Percentiles rank a stretch among this genome's conserved stretches.
Conservation (phyloP, 1,140 invertebrate species). For the Trichoplusia ni region DNA sequence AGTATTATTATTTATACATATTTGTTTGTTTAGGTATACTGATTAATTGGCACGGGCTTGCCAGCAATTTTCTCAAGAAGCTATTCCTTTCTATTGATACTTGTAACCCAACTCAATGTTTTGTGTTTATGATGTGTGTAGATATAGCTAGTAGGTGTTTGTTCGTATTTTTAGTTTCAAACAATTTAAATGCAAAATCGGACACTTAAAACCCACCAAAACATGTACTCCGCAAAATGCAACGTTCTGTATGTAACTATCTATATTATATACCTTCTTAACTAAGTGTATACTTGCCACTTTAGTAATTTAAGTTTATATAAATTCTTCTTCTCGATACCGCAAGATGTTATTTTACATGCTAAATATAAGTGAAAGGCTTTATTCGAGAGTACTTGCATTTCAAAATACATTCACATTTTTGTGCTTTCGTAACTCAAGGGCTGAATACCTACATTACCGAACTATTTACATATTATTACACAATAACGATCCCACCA, state of each 20-base stretch:
- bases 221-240: slow-evolving; percentile 14
- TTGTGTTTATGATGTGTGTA: slow-evolving; percentile 50
- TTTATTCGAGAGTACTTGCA: slow-evolving; percentile 14
- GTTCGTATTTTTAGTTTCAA: slow-evolving; percentile 46
- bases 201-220: slow-evolving; percentile 64
- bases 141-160: slow-evolving; percentile 49
- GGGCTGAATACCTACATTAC: slow-evolving; percentile 42
- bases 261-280: slow-evolving; percentile 6
- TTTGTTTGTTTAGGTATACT: slow-evolving; percentile 28
- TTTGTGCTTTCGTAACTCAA: slow-evolving; percentile 27
- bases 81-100: slow-evolving; percentile 45
- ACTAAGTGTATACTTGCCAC: slow-evolving; percentile 23
- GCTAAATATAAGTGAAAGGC: slow-evolving; percentile 7
- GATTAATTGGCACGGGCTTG: slow-evolving; percentile 62
- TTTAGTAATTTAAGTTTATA: slow-evolving; percentile 10
- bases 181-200: slow-evolving; percentile 53
- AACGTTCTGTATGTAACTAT: slow-evolving; percentile 5
- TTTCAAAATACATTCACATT: slow-evolving; percentile 24
- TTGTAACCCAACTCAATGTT: slow-evolving; percentile 42
- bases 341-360: not conserved
- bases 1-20: too few relatives aligned
- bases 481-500: slow-evolving; percentile 77
- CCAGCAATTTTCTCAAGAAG: slow-evolving; percentile 45
- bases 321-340: slow-evolving; percentile 23
- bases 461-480: slow-evolving; percentile 64